Base-by-base conservation (phyloP, 2,113 vertebrate genomes). In the Colinus virginianus region DNA sequence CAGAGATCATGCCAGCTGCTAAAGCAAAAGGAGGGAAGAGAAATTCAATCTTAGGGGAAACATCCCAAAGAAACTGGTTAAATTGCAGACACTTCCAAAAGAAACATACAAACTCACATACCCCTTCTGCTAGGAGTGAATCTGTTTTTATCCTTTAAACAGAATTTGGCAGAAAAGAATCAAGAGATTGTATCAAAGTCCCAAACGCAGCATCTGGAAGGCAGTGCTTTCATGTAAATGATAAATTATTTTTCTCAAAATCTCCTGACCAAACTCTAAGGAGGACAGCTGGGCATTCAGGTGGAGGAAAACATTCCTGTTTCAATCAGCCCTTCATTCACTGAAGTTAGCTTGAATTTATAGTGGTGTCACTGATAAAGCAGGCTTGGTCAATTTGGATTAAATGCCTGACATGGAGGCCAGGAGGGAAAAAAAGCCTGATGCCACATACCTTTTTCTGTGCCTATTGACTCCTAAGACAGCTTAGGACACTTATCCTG, bases 41-140 rank as follows among this genome's bases (percentile, higher is more conserved):
- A 91, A 91, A 88, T 79, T 55, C 53, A 91, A 67, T 69, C 84
- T 85, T 78, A 84, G 53, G 76, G 48, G 51, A 84, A 93, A 90
- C 84, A 91, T 88, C 85, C 64, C 79, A 82, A 91, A 92, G 59
- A 83, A 84, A 94, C 66, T 90, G 79, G 85, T 93, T 88, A 92
- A 70, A 84, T 85, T 43, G 43, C 64, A 87, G 48, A 78, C 62
- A 84, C 32, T 83, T 96, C 71, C 82, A 78, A 94, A 82, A 93
- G 61, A 80, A 92, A 95, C 85, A 84, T 66, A 85, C 79, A 84
- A 34, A 62, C 32, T 68, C 70, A 78, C 61, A 87, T 21, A 67
- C n/a, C 42, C 82, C 17, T 88, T 95, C 80, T 85, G 28, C 69
- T 88, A 56, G 53, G 61, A 61, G 48, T 32, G 55, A 91, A 78